Conservation (phyloP, 2,797 vertebrate species). For the Vespertilio murinus region DNA sequence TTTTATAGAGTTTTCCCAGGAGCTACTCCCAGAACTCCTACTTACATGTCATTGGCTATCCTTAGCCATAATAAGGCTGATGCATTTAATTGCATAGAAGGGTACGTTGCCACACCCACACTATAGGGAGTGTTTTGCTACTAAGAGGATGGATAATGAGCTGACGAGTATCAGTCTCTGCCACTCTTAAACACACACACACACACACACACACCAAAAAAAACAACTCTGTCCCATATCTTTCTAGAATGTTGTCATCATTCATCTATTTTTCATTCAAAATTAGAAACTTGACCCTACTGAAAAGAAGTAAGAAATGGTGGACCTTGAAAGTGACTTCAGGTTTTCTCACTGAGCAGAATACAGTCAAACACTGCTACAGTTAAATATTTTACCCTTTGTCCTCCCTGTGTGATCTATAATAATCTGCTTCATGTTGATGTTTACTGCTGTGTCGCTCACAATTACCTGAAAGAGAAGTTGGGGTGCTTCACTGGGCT, state of each 20-base stretch:
- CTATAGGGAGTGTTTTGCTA: neutral
- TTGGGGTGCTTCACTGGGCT: too few relatives aligned
- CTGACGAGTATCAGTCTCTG: neutral
- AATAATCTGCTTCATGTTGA: too few relatives aligned
- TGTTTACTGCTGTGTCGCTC: too few relatives aligned
- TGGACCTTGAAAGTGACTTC: too few relatives aligned
- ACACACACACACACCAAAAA: too few relatives aligned
- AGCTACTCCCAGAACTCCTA: neutral
- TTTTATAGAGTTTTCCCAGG: neutral
- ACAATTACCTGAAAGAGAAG: too few relatives aligned
- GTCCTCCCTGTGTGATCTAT: too few relatives aligned
- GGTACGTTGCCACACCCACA: neutral
- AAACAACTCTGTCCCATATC: neutral
- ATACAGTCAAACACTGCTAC: too few relatives aligned
- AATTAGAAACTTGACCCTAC: neutral
- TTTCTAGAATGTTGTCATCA: constrained; percentile 20
- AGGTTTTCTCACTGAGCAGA: too few relatives aligned
- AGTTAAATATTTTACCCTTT: too few relatives aligned
- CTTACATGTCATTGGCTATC: neutral
- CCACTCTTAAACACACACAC: neutral
- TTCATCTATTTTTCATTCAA: constrained; percentile 1
- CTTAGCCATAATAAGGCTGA: neutral
- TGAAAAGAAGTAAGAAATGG: too few relatives aligned
- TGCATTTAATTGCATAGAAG: neutral
- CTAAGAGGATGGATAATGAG: neutral